Evolutionary conservation across 2,888 invertebrate genomes (phyloP).

Genomic region (Sesamia inferens): DNA sequence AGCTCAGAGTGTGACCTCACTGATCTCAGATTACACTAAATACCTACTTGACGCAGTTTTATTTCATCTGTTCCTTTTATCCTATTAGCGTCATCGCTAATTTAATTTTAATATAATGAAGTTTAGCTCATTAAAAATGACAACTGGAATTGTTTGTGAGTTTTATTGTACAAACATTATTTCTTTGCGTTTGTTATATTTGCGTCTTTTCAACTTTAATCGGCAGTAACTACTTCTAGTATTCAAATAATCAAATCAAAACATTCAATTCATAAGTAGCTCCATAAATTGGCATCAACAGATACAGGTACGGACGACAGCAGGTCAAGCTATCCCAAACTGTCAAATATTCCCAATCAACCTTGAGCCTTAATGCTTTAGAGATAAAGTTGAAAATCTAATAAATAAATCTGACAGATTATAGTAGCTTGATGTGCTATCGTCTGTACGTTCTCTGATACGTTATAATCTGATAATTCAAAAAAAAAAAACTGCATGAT

Average conservation of each 20-base stretch:
- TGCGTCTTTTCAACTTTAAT: too few relatives aligned
- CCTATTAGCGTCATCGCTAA: constrained; percentile 20
- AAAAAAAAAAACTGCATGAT: too few relatives aligned
- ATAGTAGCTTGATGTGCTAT: too few relatives aligned
- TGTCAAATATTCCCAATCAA: too few relatives aligned
- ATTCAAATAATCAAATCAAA: not conserved
- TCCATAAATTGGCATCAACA: not conserved
- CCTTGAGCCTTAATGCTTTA: too few relatives aligned
- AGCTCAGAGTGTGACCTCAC: not conserved
- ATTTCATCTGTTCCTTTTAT: constrained; percentile 25
- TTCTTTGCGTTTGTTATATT: not conserved
- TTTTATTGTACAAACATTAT: not conserved
- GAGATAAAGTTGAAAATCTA: too few relatives aligned
- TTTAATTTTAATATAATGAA: constrained; percentile 29
- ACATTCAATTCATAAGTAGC: not conserved
- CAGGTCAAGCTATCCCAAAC: too few relatives aligned
- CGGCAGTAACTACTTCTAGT: too few relatives aligned
- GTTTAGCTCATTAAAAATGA: constrained; percentile 21
- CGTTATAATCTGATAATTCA: too few relatives aligned
- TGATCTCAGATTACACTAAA: constrained; percentile 32
- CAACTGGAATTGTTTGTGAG: not conserved
- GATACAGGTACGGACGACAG: not conserved
- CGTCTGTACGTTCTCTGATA: too few relatives aligned
- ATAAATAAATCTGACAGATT: too few relatives aligned
- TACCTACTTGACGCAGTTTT: constrained; percentile 15